phyloP scores from a whole-genome alignment of 2,888 invertebrate species.

The Ormyrus nitidulus region DNA sequence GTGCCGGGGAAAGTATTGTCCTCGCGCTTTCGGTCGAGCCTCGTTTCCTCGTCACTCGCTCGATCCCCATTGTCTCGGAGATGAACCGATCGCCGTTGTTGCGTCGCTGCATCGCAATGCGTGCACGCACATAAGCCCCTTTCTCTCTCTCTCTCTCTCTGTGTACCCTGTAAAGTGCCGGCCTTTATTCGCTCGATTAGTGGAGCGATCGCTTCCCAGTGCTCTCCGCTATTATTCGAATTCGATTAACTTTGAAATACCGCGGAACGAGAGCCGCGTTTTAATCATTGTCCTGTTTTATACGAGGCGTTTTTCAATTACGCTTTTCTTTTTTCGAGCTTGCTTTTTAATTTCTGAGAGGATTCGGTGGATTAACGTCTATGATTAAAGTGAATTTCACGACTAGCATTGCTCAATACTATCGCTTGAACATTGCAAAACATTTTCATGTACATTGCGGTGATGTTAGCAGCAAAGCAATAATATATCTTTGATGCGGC shows the following conservation, averaged over 20 bases:
- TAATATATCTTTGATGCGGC: too few relatives aligned
- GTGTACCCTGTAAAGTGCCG: constrained; percentile 14
- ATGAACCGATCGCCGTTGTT: background rate
- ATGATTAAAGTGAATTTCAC: too few relatives aligned
- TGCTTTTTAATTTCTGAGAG: too few relatives aligned
- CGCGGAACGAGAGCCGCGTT: background rate
- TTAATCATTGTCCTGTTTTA: too few relatives aligned
- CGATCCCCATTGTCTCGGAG: constrained; percentile 20
- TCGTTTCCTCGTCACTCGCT: constrained; percentile 18
- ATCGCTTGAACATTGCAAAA: too few relatives aligned
- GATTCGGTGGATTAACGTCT: too few relatives aligned
- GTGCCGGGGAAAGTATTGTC: constrained; percentile 25
- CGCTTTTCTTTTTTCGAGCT: too few relatives aligned
- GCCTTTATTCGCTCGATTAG: constrained; percentile 35
- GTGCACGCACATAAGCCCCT: too few relatives aligned
- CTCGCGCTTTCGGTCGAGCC: background rate
- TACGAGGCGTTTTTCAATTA: too few relatives aligned
- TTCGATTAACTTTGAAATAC: constrained; percentile 2
- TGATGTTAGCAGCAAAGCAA: too few relatives aligned
- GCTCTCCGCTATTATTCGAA: constrained; percentile 10
- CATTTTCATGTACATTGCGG: too few relatives aligned
- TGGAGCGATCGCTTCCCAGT: background rate
- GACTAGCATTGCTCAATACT: too few relatives aligned
- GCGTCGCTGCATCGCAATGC: background rate
- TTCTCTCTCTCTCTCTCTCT: background rate